phyloP scores from a whole-genome alignment of 37 sponge, comb jelly and placozoan genomes.

The Hormiphora californensis region DNA sequence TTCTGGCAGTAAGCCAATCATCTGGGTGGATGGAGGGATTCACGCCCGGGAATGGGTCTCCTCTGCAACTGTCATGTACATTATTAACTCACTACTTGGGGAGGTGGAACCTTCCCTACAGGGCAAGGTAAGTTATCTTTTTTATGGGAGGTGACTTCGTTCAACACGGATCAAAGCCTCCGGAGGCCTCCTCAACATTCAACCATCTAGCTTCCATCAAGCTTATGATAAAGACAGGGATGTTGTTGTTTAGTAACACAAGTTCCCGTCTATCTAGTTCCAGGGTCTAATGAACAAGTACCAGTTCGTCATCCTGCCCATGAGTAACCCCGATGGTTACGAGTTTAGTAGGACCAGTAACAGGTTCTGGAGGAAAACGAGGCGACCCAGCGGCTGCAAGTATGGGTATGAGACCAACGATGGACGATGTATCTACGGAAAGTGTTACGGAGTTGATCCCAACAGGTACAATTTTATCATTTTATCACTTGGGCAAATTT shows the following conservation, averaged over 20 bases:
- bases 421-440: background rate
- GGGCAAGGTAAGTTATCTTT: too few relatives aligned
- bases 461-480: too few relatives aligned
- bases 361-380: conserved; percentile 43
- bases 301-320: conserved; percentile 47
- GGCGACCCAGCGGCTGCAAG: conserved; percentile 8
- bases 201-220: too few relatives aligned
- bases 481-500: too few relatives aligned
- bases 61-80: background rate
- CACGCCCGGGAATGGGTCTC: conserved; percentile 47
- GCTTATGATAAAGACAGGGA: background rate
- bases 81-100: background rate
- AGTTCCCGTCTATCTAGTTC: too few relatives aligned
- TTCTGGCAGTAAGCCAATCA: conserved; percentile 8
- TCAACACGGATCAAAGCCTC: too few relatives aligned
- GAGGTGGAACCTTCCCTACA: conserved; percentile 8
- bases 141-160: too few relatives aligned
- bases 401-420: too few relatives aligned
- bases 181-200: too few relatives aligned
- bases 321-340: conserved; percentile 49
- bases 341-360: background rate
- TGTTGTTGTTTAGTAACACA: background rate
- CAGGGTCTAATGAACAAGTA: too few relatives aligned
- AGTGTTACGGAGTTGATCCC: conserved; percentile 14
- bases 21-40: conserved; percentile 37